A percentile compares a stretch with the other conserved stretches of the same genome.
These are phyloP conservation scores for Cerceris ruficornis DNA, from an alignment of 2,888 invertebrate species.

Conservation along the genomic window DNA sequence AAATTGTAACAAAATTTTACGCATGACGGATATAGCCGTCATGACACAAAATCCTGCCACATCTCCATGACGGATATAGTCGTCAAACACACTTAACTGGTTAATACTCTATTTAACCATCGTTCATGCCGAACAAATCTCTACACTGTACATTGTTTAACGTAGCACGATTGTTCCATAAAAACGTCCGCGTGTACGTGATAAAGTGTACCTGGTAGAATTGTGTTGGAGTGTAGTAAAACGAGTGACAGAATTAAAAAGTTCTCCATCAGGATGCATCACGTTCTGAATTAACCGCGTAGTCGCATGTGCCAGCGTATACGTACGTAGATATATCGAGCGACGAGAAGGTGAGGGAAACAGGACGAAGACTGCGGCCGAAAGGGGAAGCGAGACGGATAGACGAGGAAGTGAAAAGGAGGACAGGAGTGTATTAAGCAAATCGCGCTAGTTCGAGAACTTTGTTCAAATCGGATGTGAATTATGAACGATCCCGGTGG, in stretches of 20 bases:
- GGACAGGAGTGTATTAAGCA: conserved; percentile 65
- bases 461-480: conserved; percentile 75
- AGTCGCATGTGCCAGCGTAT: background rate
- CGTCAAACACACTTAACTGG: no score
- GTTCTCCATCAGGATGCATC: conserved; percentile 32
- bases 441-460: conserved; percentile 68
- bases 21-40: no score
- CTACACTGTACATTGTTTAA: no score
- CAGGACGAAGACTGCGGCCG: background rate
- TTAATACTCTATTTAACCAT: no score
- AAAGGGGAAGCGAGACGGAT: background rate
- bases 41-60: no score
- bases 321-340: background rate
- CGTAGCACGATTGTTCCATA: no score
- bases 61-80: no score
- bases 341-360: background rate
- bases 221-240: conserved; percentile 1
- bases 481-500: conserved; percentile 72
- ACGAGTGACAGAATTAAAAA: conserved; percentile 52
- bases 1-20: no score
- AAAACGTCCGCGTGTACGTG: background rate
- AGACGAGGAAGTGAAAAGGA: conserved; percentile 37
- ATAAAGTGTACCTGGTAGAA: background rate
- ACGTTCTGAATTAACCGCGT: conserved; percentile 30
- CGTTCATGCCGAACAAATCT: no score